Evolutionary conservation across 2,888 invertebrate species (phyloP), one percentile per base, ranked within the genome.

Genomic region (Rotaria socialis): DNA sequence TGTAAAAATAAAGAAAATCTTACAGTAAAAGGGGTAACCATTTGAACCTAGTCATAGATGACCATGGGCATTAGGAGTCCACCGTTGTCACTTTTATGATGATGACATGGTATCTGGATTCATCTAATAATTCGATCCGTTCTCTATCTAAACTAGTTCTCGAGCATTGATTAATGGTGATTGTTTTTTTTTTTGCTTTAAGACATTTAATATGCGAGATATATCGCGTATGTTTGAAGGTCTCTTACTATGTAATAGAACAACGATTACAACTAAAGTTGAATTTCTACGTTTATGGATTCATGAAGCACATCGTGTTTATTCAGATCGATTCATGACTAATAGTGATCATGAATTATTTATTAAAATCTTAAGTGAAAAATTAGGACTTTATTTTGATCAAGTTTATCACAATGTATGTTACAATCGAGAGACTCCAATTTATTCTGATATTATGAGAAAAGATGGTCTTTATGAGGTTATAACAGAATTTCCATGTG

Each of bases 331-430:
- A 19, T 93, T 96, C 7, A 94, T 94, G 2, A 95, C 95, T 90
- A 94, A 86, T 89, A 94, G 94, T 58, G 96, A 96, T 90, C 93
- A 93, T 85, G 94, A 94, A 84, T 94, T 94, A 94, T 96, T 96
- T 91, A 90, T 94, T 88, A 92, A 92, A 86, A 93, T 94, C 88
- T 92, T 95, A 88, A 93, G 94, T 85, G 94, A 94, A 58, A 94
- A 94, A 89, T 92, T 96, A 80, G 95, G 94, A 24, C 93, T 93
- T 88, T 93, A 94, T 90, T 95, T 95, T 91, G 95, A 96, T 89
- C 91, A 94, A 89, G 95, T 95, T 0, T 94, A 94, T 91, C 94
- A 94, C 91, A 94, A 93, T 88, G 91, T 96, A 50, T 96, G 95
- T 89, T 91, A 91, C 93, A 95, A 41, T 93, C 93, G 90, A 93